Evolutionary conservation across 1,140 invertebrate species (phyloP), one percentile per base, ranked within the genome.

Genomic region (Phymastichus coffea): DNA sequence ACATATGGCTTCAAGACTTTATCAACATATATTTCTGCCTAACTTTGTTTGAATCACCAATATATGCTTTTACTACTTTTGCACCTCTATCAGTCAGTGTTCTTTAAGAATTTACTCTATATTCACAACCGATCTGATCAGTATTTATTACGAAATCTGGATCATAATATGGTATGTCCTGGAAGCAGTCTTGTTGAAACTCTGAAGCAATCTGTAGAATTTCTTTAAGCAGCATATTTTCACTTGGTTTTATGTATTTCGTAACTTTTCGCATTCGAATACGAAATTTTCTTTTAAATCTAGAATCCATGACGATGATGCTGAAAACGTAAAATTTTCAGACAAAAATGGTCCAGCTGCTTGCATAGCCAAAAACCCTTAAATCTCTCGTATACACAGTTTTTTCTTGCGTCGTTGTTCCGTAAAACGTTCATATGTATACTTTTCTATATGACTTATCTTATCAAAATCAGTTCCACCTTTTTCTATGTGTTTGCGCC

Each of bases 221-320:
- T 61, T 64, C 53, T 40, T 63, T 57, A 9, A 59, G 17, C n/a
- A 54, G 41, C 19, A 38, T 37, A 35, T 41, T 46, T 43, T 67
- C 64, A 19, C 53, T 58, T 48, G 63, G 26, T 30, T 61, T 63
- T 4, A 69, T 56, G 40, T 52, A 65, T 54, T 48, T 66, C 3
- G 66, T 67, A 12, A 67, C 48, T 63, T 68, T 68, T 51, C 65
- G 20, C 52, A 63, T 59, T 19, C 48, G 35, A 48, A 70, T 70
- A 40, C 28, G 33, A 49, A 64, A 43, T 25, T 22, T 43, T 33
- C 51, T 4, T 51, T 70, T 70, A 23, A 70, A 64, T n/a, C 55
- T 46, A 20, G 19, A 33, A 56, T 61, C 66, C 65, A 66, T 17
- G 17, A 10, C 30, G 60, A 20, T 8, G 47, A 61, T 10, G 59